Percentiles rank a stretch among this genome's conserved stretches.
Evolutionary conservation across 2,113 vertebrate genomes (phyloP).

Genomic region (Pithys albifrons): DNA sequence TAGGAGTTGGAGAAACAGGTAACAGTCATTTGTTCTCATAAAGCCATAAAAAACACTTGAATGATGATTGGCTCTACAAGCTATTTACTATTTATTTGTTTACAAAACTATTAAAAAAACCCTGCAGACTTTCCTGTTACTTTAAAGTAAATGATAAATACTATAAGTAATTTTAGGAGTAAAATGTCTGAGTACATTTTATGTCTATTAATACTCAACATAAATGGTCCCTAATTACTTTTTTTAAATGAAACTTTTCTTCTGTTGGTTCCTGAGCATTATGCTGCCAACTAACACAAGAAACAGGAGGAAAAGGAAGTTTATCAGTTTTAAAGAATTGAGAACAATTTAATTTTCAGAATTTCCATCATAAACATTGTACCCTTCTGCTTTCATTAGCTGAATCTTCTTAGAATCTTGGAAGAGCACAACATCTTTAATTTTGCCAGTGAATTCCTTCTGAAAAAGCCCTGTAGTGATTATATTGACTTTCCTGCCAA

Average conservation of each 20-base stretch:
- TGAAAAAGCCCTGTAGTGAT: conserved; percentile 82
- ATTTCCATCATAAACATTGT: conserved; percentile 80
- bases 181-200: neutral
- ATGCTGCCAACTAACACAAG: neutral
- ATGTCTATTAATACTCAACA: neutral
- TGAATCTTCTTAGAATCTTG: conserved; percentile 76
- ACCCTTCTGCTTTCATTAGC: conserved; percentile 81
- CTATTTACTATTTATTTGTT: neutral
- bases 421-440: conserved; percentile 82
- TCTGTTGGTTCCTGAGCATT: neutral
- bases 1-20: too few species aligned
- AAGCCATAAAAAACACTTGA: neutral
- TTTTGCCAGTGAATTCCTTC: conserved; percentile 78
- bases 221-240: neutral
- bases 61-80: neutral
- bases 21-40: neutral
- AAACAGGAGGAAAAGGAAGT: neutral
- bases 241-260: neutral
- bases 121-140: neutral
- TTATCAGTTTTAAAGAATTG: neutral
- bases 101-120: neutral
- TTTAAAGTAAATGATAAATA: neutral
- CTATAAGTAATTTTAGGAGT: neutral
- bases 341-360: conserved; percentile 26
- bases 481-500: conserved; percentile 67